These are phyloP conservation scores for Dichetophora obliterata DNA, from an alignment of 2,888 invertebrate genomes.

Conservation along the genomic window DNA sequence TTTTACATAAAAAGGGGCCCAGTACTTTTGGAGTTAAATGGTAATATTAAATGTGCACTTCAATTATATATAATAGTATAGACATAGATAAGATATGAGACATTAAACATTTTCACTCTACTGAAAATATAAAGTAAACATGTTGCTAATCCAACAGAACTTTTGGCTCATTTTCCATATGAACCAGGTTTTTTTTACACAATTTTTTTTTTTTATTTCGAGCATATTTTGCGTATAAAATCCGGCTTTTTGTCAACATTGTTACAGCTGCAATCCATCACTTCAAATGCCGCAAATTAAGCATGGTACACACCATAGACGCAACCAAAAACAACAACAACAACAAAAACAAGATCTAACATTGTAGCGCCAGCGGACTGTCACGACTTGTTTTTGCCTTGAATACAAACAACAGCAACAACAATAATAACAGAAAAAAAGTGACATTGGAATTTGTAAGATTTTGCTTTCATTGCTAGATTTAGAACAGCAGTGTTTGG, in stretches of 20 bases:
- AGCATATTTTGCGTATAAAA: neutral
- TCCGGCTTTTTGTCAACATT: conserved; percentile 32
- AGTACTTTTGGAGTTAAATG: too few species aligned
- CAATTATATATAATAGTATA: too few species aligned
- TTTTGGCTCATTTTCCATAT: neutral
- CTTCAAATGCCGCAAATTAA: conserved; percentile 31
- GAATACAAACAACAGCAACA: neutral
- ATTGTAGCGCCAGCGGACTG: conserved; percentile 25
- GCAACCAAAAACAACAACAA: neutral
- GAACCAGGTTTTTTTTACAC: neutral
- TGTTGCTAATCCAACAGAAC: neutral
- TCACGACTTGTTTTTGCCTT: conserved; percentile 20
- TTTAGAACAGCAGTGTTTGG: conserved; percentile 18
- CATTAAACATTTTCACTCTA: too few species aligned
- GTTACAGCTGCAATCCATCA: conserved; percentile 28
- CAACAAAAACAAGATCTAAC: neutral
- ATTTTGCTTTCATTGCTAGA: conserved; percentile 33
- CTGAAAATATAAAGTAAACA: too few species aligned
- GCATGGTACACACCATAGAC: neutral
- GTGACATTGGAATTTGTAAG: conserved; percentile 34
- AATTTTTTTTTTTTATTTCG: neutral
- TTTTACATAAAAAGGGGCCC: too few species aligned
- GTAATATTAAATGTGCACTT: too few species aligned
- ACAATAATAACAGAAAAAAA: neutral
- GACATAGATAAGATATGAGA: too few species aligned